Evolutionary conservation across 2,888 invertebrate genomes (phyloP), one percentile per base, ranked within the genome.

Genomic region (Zygothrica quintamaculata): DNA sequence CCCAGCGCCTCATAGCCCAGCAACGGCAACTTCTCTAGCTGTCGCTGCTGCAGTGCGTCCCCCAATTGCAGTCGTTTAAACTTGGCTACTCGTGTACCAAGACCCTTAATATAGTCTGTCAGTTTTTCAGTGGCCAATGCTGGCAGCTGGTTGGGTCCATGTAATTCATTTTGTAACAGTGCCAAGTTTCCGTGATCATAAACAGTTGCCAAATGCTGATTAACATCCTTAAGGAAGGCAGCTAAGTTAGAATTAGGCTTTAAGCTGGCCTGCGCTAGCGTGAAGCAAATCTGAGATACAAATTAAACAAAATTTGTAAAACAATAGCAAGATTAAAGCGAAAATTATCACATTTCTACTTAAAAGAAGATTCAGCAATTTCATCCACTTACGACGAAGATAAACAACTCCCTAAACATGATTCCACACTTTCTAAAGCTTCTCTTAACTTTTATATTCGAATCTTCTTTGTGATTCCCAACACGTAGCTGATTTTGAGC

Each of bases 1-100:
- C 94, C 92, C 9, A 97, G 90, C 0, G 95, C 95, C 0, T 95
- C 93, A 0, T 93, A 92, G 0, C 96, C 97, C 4, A 96, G 91
- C 55, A 94, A 92, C 0, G 95, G 94, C 74, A 95, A 93, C 69
- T 94, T 93, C 73, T 93, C 92, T 82, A 97, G 95, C 91, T 96
- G 95, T 39, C 97, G 93, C 50, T 92, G 92, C 0, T 96, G 88
- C 11, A 92, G 90, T 46, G 92, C 92, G 89, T 97, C 94, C 25
- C 93, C 92, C 87, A 95, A 94, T 1, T 77, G 44, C 2, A 86
- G 40, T 0, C 82, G 72, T 36, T 79, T 84, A 9, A 80, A 78
- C 48, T 88, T 88, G 1, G 79, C 65, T 7, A 77, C 84, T 8
- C 84, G 77, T 0, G 62, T 29, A 0, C 64, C 57, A 3, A 88